A percentile compares a stretch with the other conserved stretches of the same genome.
Conservation (phyloP, 2,113 vertebrate genomes). For the Desmodus rotundus region DNA sequence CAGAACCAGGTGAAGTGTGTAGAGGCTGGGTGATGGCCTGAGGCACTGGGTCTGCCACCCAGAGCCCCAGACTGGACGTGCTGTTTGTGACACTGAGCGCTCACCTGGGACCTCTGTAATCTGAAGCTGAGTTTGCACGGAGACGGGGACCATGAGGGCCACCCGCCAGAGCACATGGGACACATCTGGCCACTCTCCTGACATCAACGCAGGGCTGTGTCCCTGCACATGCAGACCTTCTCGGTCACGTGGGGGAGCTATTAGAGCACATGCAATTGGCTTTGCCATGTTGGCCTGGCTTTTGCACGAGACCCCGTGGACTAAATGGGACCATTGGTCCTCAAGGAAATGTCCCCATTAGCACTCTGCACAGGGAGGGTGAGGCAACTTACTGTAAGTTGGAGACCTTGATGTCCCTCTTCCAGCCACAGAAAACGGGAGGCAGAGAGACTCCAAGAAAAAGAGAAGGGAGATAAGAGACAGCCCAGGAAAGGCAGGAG, state of each 20-base stretch:
- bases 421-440: neutral
- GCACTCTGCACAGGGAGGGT: neutral
- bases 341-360: neutral
- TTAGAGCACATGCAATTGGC: no score
- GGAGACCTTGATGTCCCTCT: neutral
- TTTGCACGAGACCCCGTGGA: neutral
- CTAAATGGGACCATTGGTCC: neutral
- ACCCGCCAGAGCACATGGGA: neutral
- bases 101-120: neutral
- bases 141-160: rapidly evolving
- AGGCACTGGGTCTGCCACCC: no score
- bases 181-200: neutral
- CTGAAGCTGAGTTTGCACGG: rapidly evolving
- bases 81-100: neutral
- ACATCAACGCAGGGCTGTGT: rapidly evolving
- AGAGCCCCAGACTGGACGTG: neutral
- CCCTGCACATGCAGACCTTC: rapidly evolving
- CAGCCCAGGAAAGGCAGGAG: neutral
- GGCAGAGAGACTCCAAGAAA: neutral
- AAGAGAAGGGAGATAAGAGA: neutral
- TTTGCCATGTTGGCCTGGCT: neutral
- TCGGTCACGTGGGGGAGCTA: rapidly evolving
- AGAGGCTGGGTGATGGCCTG: neutral
- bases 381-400: neutral
- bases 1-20: neutral